Conservation (phyloP, 1,140 invertebrate genomes). For the Rhagoletis pomonella region DNA sequence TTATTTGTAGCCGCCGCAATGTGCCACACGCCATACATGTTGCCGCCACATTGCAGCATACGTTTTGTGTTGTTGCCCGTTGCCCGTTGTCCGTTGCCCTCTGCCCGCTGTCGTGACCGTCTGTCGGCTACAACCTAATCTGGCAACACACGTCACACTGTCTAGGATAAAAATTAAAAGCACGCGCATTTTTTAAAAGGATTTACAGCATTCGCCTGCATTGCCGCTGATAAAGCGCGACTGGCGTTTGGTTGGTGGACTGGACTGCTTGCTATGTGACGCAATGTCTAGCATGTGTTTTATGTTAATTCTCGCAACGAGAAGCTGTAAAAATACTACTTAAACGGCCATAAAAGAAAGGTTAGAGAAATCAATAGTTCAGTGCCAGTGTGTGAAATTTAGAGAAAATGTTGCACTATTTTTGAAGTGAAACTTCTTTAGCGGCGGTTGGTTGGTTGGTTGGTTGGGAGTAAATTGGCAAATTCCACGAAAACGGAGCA, state of each 20-base stretch:
- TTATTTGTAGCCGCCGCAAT: background rate
- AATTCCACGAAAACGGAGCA: too few species aligned
- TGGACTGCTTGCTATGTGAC: background rate
- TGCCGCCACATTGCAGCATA: background rate
- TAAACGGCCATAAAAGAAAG: background rate
- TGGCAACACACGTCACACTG: conserved; percentile 45
- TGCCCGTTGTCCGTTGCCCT: background rate
- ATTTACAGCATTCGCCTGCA: conserved; percentile 34
- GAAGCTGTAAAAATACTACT: too few species aligned
- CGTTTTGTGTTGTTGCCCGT: background rate
- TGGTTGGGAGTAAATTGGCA: too few species aligned
- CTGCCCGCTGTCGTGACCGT: background rate
- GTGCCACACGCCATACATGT: conserved; percentile 10
- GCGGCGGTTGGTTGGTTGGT: too few species aligned
- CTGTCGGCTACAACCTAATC: conserved; percentile 34
- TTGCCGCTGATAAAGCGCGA: conserved; percentile 11
- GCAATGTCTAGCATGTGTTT: background rate
- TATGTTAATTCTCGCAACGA: too few species aligned
- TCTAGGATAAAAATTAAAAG: conserved; percentile 54
- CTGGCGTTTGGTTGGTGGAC: background rate
- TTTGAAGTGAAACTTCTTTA: too few species aligned
- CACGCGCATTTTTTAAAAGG: conserved; percentile 48
- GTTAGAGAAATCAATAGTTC: background rate
- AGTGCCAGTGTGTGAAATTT: background rate
- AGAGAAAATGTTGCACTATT: too few species aligned